Base-by-base conservation (phyloP, 64 coral and sea anemone species). In the Anthopleura sola region DNA sequence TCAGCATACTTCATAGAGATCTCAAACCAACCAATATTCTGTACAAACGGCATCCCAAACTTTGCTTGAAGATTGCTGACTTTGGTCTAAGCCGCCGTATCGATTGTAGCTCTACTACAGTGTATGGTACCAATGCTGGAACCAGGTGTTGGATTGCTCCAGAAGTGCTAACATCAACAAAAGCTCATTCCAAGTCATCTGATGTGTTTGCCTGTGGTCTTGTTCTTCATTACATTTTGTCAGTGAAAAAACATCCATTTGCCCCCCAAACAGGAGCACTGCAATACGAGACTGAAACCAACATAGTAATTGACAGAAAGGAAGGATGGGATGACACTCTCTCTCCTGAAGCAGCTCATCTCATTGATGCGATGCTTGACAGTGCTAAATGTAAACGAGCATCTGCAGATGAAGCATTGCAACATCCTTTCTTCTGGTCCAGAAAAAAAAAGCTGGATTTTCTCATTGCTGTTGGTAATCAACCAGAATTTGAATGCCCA, bases 1-100 rank as follows among this genome's bases (percentile, higher is more conserved):
- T 60, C 10, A 74, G 66, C 1, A 51, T 95, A 18, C 28, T 95
- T 13, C 90, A 95, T 16, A 49, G 93, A 10, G 86, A 92, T 74
- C 71, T 95, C n/a, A 95, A 95, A 37, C 90, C 93, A 5, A 54
- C 28, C 32, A 95, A 92, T 44, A 66, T 95, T 7, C n/a, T 91
- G 7, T 53, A 53, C 14, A 53, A 53, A 53, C 14, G 7, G 15
- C 4, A 82, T 87, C 50, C 50, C 7, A 54, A 88, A 48, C 5
- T 48, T 0, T 3, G 24, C 3, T 37, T 94, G 15, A 94, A 94
- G 71, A 94, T 94, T 49, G 69, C 85, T 37, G 93, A 87, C 28
- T 94, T 94, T 81, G 88, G 93, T 32, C 81, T 91, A 23, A 91
- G 85, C 37, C 86, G 60, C 37, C 58, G 80, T 16, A 32, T 87